Base-by-base conservation (phyloP, 1,140 invertebrate species). In the Saccostrea echinata region DNA sequence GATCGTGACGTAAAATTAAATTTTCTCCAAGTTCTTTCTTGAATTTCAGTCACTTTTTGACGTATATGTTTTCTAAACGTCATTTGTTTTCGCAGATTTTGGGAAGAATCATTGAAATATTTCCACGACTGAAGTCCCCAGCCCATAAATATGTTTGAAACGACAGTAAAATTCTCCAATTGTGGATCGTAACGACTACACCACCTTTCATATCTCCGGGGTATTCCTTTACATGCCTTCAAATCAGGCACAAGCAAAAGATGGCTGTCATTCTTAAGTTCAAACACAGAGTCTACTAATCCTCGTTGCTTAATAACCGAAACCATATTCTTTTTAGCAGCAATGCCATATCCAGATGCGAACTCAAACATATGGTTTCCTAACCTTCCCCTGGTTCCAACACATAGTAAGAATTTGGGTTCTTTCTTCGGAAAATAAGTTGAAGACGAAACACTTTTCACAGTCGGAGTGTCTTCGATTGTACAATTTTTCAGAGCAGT, bases 351-450 rank as follows among this genome's bases (percentile, higher is more conserved):
- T 3, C 80, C 33, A 12, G 90, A 88, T 2, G 91, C 91, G 71
- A 87, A 91, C 81, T 88, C 53, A 64, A 91, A 91, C 87, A 91
- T 83, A 6, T 86, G 86, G 35, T 91, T 91, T 6, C 91, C 91
- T 11, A 91, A 57, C 18, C 91, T 85, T 2, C 88, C 89, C n/a
- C 30, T 71, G 24, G 81, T 85, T 2, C n/a, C 27, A 30, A 83
- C 27, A 27, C 68, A 76, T 33, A 76, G 16, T 30, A 76, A 76
- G 4, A 33, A 76, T 76, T 12, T 76, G 27, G 68, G 30, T 76
- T 76, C 27, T 11, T 27, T 3, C 33, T 12, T 76, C 18, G n/a
- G n/a, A n/a, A 61, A n/a, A 21, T 18, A 61, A 3, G 27, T 33
- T 9, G 43, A 43, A n/a, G n/a, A n/a, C n/a, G 43, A 43, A 43